Base-by-base conservation (phyloP, 1,140 invertebrate species). In the Metopolophium dirhodum region DNA sequence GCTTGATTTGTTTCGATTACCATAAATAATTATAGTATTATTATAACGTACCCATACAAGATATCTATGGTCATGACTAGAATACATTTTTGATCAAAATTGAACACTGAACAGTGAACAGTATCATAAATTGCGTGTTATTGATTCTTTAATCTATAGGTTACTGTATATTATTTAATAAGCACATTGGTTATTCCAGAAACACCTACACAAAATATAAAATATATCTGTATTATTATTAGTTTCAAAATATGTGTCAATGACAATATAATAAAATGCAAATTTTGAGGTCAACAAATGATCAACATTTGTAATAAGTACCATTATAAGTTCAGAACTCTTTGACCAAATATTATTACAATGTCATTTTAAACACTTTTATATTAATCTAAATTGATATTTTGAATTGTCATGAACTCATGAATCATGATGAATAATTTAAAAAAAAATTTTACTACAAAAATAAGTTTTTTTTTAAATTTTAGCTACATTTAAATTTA, bases 231-330 rank as follows among this genome's bases (percentile, higher is more conserved):
- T 83, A 51, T 54, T 82, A 47, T 47, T 93, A 93, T 83, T 37
- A 86, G 49, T 85, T 93, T 57, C 77, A 30, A 26, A 9, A 93
- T 93, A 85, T 86, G 49, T 93, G 91, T 93, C 91, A 93, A 93
- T 93, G 91, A 93, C 91, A 93, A 93, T 86, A 54, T 41, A 20
- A 45, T 86, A 86, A 93, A 93, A 85, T 57, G 49, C n/a, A 54
- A 93, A 93, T 93, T 2, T 83, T 51, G 49, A 92, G 47, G 82
- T 86, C 49, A 35, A 4, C 51, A 41, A 41, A 93, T 93, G 77
- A 93, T 51, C 22, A 85, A 86, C 57, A 93, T 93, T 9, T 86
- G 4, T 85, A 51, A 92, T 90, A 90, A 61, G 35, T 90, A 68
- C 26, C 1, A 45, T 41, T 18, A 49, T 51, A 61, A 68, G 30